Conservation (phyloP, 2,113 vertebrate species). For the Gadus chalcogrammus region DNA sequence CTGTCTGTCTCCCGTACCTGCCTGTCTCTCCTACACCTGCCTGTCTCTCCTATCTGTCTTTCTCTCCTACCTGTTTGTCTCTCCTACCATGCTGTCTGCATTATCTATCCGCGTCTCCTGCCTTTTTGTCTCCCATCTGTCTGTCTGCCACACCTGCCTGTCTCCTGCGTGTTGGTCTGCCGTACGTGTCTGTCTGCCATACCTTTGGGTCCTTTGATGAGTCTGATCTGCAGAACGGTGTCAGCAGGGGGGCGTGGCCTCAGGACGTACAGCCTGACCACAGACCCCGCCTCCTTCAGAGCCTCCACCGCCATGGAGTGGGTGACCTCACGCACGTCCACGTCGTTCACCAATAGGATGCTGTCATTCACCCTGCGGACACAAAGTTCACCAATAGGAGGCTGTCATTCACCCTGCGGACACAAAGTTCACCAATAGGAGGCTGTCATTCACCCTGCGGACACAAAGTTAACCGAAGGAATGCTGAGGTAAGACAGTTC, state of each 20-base stretch:
- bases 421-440: background rate
- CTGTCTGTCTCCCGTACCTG: too few relatives aligned
- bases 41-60: too few relatives aligned
- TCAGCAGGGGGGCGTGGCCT: constrained; percentile 76
- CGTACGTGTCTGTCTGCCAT: background rate
- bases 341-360: constrained; percentile 86
- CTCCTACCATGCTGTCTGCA: too few relatives aligned
- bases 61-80: too few relatives aligned
- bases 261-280: constrained; percentile 85
- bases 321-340: constrained; percentile 86
- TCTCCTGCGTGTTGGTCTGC: too few relatives aligned
- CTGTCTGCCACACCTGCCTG: too few relatives aligned
- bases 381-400: background rate
- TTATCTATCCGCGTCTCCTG: too few relatives aligned
- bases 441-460: too few relatives aligned
- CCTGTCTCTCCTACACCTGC: too few relatives aligned
- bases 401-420: constrained; percentile 71
- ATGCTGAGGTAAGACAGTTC: too few relatives aligned
- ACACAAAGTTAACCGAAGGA: too few relatives aligned
- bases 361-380: constrained; percentile 82
- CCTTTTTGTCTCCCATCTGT: too few relatives aligned
- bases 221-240: constrained; percentile 82
- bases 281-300: constrained; percentile 88
- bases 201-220: constrained; percentile 91
- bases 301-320: constrained; percentile 86